Evolutionary conservation across 2,113 vertebrate species (phyloP).

Genomic region (Alces alces): DNA sequence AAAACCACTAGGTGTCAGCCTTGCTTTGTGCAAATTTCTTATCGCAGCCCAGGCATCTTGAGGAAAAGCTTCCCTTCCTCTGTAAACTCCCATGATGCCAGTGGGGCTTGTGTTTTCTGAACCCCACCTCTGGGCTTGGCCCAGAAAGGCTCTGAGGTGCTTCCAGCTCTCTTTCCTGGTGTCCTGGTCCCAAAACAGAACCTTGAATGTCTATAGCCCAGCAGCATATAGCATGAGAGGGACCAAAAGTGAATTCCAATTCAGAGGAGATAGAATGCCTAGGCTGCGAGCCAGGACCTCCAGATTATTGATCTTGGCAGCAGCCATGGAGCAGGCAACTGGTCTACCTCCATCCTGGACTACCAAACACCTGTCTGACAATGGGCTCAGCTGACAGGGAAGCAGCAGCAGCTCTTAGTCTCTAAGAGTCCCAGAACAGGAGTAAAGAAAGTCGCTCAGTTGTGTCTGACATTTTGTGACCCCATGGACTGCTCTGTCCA

Average conservation of each 20-base stretch:
- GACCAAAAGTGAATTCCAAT: background rate
- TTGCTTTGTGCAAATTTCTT: constrained; percentile 35
- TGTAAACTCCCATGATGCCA: fast-evolving
- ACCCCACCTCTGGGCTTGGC: background rate
- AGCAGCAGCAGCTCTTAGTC: background rate
- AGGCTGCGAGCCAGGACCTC: fast-evolving
- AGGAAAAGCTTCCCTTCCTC: background rate
- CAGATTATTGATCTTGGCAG: background rate
- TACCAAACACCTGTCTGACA: background rate
- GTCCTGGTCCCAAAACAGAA: background rate
- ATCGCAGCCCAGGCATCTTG: fast-evolving
- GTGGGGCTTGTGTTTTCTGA: background rate
- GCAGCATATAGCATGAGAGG: background rate
- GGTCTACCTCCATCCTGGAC: background rate
- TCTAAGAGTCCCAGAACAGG: background rate
- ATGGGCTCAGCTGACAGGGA: background rate
- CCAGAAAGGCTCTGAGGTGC: background rate
- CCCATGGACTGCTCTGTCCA: background rate
- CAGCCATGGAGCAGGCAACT: background rate
- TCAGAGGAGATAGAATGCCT: background rate
- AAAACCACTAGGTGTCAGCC: constrained; percentile 66
- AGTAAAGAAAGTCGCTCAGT: background rate
- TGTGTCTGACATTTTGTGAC: background rate
- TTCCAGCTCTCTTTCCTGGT: background rate
- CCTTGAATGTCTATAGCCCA: background rate